These are phyloP conservation scores for Trichopoda pennipes DNA, from an alignment of 2,888 invertebrate species.

Conservation along the genomic window DNA sequence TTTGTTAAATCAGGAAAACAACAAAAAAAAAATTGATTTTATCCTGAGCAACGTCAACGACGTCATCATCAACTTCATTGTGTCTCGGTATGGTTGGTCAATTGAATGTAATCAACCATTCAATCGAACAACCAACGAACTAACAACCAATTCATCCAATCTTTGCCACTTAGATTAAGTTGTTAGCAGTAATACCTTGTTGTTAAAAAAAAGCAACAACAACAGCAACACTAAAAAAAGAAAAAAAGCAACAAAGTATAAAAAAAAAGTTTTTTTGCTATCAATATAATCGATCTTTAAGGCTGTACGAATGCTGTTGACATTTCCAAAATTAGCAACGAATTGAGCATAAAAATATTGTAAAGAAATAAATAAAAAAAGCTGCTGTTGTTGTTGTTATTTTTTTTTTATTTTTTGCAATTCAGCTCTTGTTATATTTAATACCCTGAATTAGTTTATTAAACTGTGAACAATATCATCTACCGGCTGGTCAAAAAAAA, in stretches of 20 bases:
- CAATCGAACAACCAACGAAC: conserved; percentile 21
- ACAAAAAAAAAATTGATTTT: conserved; percentile 36
- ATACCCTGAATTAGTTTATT: conserved; percentile 57
- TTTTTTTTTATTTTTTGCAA: neutral
- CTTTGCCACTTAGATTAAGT: conserved; percentile 40
- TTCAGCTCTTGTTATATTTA: conserved; percentile 39
- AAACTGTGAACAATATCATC: conserved; percentile 60
- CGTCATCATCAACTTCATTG: conserved; percentile 53
- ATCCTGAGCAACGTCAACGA: conserved; percentile 42
- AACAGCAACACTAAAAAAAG: no score
- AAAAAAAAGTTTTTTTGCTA: conserved; percentile 66
- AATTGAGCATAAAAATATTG: conserved; percentile 69
- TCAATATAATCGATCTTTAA: conserved; percentile 77
- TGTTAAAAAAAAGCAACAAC: neutral
- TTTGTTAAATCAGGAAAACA: neutral
- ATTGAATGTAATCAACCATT: conserved; percentile 57
- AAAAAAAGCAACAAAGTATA: neutral
- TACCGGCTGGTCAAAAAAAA: conserved; percentile 7
- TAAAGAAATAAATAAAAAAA: conserved; percentile 29
- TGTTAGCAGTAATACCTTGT: conserved; percentile 26
- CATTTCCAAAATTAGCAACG: conserved; percentile 71
- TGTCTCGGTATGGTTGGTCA: conserved; percentile 59
- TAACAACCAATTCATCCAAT: conserved; percentile 38
- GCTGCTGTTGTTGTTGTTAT: no score
- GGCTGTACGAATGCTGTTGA: conserved; percentile 73